Conservation (phyloP, 2,888 invertebrate genomes). For the Andrena camellia region DNA sequence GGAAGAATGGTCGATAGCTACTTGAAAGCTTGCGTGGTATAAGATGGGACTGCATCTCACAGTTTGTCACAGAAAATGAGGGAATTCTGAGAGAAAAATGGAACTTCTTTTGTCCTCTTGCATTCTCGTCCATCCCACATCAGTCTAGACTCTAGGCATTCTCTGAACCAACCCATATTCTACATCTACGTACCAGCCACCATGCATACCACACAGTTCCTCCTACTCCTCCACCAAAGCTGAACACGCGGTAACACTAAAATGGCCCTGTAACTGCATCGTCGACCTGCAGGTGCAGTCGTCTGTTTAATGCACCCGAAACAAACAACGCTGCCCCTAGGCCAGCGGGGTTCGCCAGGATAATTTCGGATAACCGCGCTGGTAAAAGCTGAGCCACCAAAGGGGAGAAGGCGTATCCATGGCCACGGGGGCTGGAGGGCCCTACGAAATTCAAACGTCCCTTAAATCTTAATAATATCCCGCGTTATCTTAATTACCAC, state of each 20-base stretch:
- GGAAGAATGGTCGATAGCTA: no score
- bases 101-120: no score
- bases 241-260: constrained; percentile 9
- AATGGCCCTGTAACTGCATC: constrained; percentile 5
- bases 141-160: no score
- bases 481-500: constrained; percentile 59
- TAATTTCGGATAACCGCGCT: constrained; percentile 72
- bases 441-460: constrained; percentile 52
- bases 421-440: constrained; percentile 42
- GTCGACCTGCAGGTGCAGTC: constrained; percentile 1
- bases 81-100: no score
- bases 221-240: no score
- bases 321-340: constrained; percentile 58
- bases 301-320: constrained; percentile 48
- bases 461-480: constrained; percentile 62
- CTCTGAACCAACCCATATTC: no score
- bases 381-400: constrained; percentile 65
- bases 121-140: no score
- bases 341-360: constrained; percentile 60
- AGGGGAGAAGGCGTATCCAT: constrained; percentile 38
- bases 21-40: no score
- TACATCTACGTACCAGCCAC: no score
- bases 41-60: no score
- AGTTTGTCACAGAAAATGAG: no score
- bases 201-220: no score